Percentiles rank a stretch among this genome's conserved stretches.
Evolutionary conservation across 2,113 vertebrate species (phyloP).

Genomic region (Ariopsis seemanni): DNA sequence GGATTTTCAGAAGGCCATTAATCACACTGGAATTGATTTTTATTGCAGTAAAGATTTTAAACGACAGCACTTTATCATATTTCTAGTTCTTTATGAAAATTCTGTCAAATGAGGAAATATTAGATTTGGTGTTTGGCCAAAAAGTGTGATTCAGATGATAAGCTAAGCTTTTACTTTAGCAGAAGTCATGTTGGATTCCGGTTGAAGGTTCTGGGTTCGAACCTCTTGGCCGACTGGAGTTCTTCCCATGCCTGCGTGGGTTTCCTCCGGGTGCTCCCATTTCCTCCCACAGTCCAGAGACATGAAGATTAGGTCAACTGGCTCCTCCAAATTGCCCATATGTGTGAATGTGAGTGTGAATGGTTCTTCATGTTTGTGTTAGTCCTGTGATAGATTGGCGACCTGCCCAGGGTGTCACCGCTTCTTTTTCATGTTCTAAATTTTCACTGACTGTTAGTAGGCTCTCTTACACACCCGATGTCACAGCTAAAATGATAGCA

Average conservation of each 20-base stretch:
- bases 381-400: too few relatives aligned
- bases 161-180: background rate
- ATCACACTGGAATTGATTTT: constrained; percentile 22
- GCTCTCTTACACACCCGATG: background rate
- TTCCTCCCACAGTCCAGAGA: too few relatives aligned
- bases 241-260: too few relatives aligned
- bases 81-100: constrained; percentile 6
- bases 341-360: too few relatives aligned
- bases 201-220: too few relatives aligned
- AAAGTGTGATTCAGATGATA: background rate
- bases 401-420: too few relatives aligned
- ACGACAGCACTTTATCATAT: background rate
- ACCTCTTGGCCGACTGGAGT: too few relatives aligned
- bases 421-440: background rate
- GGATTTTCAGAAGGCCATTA: background rate
- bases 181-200: background rate
- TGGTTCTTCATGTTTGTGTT: too few relatives aligned
- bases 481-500: background rate
- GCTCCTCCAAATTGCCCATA: too few relatives aligned
- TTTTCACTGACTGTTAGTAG: background rate
- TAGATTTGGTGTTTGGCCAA: background rate
- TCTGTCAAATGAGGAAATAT: constrained; percentile 19
- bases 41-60: constrained; percentile 5
- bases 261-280: too few relatives aligned
- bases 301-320: too few relatives aligned